Evolutionary conservation across 1,140 invertebrate species (phyloP), one percentile per base, ranked within the genome.

Genomic region (Brachionus paranguensis): DNA sequence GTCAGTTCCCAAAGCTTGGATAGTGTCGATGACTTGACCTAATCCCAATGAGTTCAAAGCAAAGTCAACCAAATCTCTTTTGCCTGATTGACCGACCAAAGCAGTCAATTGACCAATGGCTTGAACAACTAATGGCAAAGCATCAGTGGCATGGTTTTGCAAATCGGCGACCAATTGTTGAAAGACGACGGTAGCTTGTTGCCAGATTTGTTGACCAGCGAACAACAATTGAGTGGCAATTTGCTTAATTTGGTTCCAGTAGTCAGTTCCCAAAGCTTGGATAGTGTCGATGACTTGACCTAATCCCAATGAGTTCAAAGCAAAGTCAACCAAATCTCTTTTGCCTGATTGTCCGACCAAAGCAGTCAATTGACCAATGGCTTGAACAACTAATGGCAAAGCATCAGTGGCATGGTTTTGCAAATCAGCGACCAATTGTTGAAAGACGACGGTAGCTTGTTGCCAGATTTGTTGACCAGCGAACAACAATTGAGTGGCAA

Each of bases 171-270:
- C 74, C 12, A 78, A 55, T 55, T 78, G 74, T 14, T 8, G 7
- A 12, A 78, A 55, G 14, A 78, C 17, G 2, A 29, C 41, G 37
- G n/a, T 37, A n/a, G 50, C 74, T 55, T 78, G 74, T 27, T 55
- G 3, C 74, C 74, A 78, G 12, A 45, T 45, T 45, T 78, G 37
- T 78, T 78, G 74, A 53, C 74, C 74, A 53, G 74, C 74, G 3
- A 78, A 78, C 24, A 78, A 53, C 24, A 78, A 53, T 53, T 78
- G 74, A 41, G 74, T 78, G 37, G 24, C 37, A 43, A 78, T 78
- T 45, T 45, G 43, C 27, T 33, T 78, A 33, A 78, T 41, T 53
- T 78, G 74, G 27, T 27, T 27, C 41, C 29, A 33, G 20, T 27
- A 29, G 29, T 50, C 24, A 29, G 43, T 14, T 12, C 74, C 74